These are phyloP conservation scores for Ectropis crepuscularia DNA, from an alignment of 2,888 invertebrate genomes.

Conservation along the genomic window DNA sequence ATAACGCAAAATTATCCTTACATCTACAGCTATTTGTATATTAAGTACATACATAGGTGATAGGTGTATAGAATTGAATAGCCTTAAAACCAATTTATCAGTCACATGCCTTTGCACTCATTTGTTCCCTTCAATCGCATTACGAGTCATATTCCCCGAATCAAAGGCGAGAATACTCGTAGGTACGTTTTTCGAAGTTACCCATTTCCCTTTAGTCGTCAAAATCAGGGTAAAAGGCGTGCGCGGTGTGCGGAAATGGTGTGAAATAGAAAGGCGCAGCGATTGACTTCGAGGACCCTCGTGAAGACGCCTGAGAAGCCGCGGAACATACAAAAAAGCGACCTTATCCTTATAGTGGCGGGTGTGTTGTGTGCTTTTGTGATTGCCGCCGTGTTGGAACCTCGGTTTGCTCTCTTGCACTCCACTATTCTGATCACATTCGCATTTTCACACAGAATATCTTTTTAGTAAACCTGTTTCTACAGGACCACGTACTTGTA, in stretches of 20 bases:
- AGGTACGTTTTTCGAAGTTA: slow-evolving; percentile 37
- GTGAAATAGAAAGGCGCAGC: slow-evolving; percentile 46
- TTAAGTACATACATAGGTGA: neutral
- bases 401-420: slow-evolving; percentile 12
- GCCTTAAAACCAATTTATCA: slow-evolving; percentile 5
- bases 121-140: slow-evolving; percentile 28
- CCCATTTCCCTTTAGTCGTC: slow-evolving; percentile 44
- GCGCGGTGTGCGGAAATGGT: slow-evolving; percentile 43
- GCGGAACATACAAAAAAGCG: slow-evolving; percentile 48
- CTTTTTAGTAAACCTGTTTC: slow-evolving; percentile 9
- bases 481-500: neutral
- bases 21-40: neutral
- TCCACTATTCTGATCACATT: slow-evolving; percentile 17
- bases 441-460: slow-evolving; percentile 11
- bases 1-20: too few relatives aligned
- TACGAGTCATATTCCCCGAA: slow-evolving; percentile 40
- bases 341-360: slow-evolving; percentile 43
- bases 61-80: neutral
- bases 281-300: slow-evolving; percentile 53
- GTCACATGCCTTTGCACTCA: slow-evolving; percentile 15
- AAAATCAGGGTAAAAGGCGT: slow-evolving; percentile 52
- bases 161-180: slow-evolving; percentile 42
- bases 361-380: slow-evolving; percentile 37
- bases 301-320: slow-evolving; percentile 47
- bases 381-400: slow-evolving; percentile 27